Conservation (phyloP, 30 jellyfish, hydroid and myxozoan species). For the Aurelia sp. region DNA sequence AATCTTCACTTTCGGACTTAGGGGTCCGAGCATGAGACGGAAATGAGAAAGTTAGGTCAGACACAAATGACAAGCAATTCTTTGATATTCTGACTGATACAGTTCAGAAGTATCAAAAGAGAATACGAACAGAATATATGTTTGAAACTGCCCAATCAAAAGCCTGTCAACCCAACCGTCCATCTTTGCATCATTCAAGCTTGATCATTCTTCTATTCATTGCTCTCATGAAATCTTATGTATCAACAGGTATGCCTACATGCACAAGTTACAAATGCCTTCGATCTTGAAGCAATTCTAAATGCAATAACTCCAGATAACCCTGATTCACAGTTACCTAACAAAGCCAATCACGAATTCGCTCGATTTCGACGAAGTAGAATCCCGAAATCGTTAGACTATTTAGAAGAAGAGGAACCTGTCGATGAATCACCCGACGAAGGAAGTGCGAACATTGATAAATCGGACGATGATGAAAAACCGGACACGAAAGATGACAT, state of each 20-base stretch:
- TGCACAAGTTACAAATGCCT: conserved; percentile 32
- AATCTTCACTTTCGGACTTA: too few species aligned
- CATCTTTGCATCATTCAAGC: not conserved
- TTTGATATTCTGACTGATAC: too few species aligned
- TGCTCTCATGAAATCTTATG: too few species aligned
- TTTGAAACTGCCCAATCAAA: too few species aligned
- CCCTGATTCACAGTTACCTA: conserved; percentile 36
- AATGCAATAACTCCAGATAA: conserved; percentile 89
- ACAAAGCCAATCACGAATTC: conserved; percentile 72
- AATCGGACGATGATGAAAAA: conserved; percentile 14
- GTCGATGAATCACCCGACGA: conserved; percentile 35
- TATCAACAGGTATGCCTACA: conserved; percentile 35
- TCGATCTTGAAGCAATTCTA: conserved; percentile 77
- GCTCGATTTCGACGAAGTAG: conserved; percentile 90
- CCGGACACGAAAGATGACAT: conserved; percentile 39
- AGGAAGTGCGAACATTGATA: conserved; percentile 45
- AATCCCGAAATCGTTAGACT: conserved; percentile 36
- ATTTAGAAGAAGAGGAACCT: conserved; percentile 37
- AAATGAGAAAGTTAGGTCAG: too few species aligned
- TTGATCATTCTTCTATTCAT: not conserved
- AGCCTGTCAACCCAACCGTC: not conserved
- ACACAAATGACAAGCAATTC: too few species aligned
- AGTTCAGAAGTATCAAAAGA: too few species aligned
- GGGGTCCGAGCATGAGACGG: too few species aligned
- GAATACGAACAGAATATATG: too few species aligned